Conservation (phyloP, 2,888 invertebrate species). For the Chloroclystis v-ata region DNA sequence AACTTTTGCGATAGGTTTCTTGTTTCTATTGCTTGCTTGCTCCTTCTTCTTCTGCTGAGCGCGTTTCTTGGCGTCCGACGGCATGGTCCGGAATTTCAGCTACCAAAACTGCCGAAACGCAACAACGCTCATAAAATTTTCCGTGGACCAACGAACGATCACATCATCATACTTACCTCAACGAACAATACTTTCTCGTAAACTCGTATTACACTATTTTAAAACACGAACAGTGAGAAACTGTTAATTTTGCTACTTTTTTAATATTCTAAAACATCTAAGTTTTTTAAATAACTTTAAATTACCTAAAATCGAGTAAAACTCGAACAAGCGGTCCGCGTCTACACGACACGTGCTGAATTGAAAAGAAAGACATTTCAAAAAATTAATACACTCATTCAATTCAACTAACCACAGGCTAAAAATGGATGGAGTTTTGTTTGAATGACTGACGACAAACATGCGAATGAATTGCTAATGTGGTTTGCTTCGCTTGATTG, state of each 20-base stretch:
- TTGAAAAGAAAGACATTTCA: constrained; percentile 59
- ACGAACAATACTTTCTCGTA: too few species aligned
- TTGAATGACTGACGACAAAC: too few species aligned
- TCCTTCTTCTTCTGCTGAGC: constrained; percentile 98
- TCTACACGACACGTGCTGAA: constrained; percentile 76
- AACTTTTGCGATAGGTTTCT: constrained; percentile 73
- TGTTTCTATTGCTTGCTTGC: constrained; percentile 86
- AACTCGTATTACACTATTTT: too few species aligned
- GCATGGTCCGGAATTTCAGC: constrained; percentile 81
- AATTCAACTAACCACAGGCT: too few species aligned
- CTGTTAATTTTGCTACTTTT: too few species aligned
- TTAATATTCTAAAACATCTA: background rate
- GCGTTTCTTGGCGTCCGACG: constrained; percentile 99
- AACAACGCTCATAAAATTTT: constrained; percentile 15
- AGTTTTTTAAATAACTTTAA: constrained; percentile 14
- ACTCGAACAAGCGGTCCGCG: constrained; percentile 60
- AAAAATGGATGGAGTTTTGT: too few species aligned
- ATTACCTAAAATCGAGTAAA: constrained; percentile 51
- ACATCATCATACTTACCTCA: background rate
- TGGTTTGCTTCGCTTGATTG: too few species aligned
- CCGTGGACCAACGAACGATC: constrained; percentile 11
- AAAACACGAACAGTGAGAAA: too few species aligned
- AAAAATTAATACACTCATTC: too few species aligned
- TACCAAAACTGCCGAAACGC: constrained; percentile 35
- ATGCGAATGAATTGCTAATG: too few species aligned